These are phyloP conservation scores for Yponomeuta plumbellus DNA, from an alignment of 2,888 invertebrate genomes.

Conservation along the genomic window DNA sequence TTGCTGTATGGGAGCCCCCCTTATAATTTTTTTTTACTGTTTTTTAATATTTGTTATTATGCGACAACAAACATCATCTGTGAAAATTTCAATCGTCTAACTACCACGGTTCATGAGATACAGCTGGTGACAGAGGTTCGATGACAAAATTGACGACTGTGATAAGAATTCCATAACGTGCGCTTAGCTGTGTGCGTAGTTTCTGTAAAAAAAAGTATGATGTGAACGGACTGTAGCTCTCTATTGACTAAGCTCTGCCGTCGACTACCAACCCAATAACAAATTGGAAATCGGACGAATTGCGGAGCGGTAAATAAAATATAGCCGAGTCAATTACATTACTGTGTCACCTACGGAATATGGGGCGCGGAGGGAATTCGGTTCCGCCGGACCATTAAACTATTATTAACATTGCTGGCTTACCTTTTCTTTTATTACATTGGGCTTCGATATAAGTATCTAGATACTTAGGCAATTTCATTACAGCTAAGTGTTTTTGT, in stretches of 20 bases:
- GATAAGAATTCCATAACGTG: too few relatives aligned
- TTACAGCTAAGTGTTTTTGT: neutral
- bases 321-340: slow-evolving; percentile 43
- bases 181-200: too few relatives aligned
- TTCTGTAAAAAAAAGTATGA: neutral
- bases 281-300: slow-evolving; percentile 50
- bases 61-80: too few relatives aligned
- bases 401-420: neutral
- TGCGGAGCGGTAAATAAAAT: slow-evolving; percentile 47
- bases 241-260: slow-evolving; percentile 14
- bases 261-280: slow-evolving; percentile 28
- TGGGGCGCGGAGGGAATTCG: slow-evolving; percentile 2
- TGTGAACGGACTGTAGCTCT: neutral
- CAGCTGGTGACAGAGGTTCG: too few relatives aligned
- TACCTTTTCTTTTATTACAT: slow-evolving; percentile 3
- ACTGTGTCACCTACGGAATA: slow-evolving; percentile 25
- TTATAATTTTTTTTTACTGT: too few relatives aligned
- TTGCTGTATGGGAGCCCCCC: too few relatives aligned
- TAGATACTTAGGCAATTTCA: neutral
- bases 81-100: too few relatives aligned
- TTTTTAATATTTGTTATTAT: too few relatives aligned
- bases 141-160: too few relatives aligned
- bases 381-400: neutral
- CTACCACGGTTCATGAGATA: too few relatives aligned
- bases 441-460: neutral